Conservation (phyloP, 2,113 vertebrate genomes). For the Craseonycteris thonglongyai region DNA sequence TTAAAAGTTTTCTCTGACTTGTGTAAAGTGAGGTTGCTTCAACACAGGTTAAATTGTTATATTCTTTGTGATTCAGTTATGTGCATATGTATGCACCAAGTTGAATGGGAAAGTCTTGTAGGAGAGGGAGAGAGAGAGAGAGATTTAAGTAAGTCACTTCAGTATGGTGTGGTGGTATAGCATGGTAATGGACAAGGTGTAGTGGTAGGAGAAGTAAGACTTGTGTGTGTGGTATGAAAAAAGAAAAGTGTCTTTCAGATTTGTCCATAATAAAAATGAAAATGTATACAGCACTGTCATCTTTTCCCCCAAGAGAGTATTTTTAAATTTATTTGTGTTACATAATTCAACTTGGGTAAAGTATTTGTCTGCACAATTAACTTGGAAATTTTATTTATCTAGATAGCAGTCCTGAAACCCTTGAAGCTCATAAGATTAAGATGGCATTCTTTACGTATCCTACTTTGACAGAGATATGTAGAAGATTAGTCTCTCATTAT, state of each 20-base stretch:
- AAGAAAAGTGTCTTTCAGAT: not conserved
- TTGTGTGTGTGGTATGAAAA: not conserved
- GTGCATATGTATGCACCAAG: not conserved
- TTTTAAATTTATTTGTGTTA: constrained; percentile 6
- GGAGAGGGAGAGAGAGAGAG: not conserved
- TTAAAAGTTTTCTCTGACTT: constrained; percentile 20
- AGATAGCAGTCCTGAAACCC: constrained; percentile 95
- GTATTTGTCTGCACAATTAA: constrained; percentile 20
- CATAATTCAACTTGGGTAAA: not conserved
- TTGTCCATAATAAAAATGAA: not conserved
- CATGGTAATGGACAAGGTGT: not conserved
- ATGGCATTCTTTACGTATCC: constrained; percentile 94
- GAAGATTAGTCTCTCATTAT: constrained; percentile 94
- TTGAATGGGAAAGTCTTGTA: not conserved
- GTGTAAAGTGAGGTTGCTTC: not conserved
- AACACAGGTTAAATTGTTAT: not conserved
- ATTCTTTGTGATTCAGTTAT: constrained; percentile 4
- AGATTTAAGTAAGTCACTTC: not conserved
- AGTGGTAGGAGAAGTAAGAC: not conserved
- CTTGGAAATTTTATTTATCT: constrained; percentile 64
- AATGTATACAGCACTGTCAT: not conserved
- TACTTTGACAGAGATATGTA: constrained; percentile 94
- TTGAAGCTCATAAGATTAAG: constrained; percentile 97
- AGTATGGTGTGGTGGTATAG: not conserved
- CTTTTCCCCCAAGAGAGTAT: not conserved